Conservation (phyloP, 2,797 vertebrate genomes). For the Bovichtus diacanthus region DNA sequence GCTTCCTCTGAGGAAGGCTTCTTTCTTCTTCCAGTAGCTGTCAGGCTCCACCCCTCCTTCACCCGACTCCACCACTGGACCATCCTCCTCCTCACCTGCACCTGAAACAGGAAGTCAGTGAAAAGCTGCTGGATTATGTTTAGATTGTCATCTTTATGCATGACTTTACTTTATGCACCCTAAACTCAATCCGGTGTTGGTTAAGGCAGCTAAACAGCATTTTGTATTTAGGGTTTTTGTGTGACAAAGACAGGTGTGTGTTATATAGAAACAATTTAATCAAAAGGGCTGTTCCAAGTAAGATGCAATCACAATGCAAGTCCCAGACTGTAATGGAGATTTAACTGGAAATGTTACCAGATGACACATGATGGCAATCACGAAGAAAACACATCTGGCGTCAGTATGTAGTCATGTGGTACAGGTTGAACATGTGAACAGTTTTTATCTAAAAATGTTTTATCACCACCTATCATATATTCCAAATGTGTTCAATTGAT, state of each 20-base stretch:
- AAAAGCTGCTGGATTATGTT: background rate
- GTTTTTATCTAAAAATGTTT: no score
- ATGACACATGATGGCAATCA: conserved; percentile 41
- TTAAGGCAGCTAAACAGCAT: conserved; percentile 39
- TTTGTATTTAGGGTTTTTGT: background rate
- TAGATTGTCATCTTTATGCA: background rate
- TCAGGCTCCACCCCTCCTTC: conserved; percentile 71
- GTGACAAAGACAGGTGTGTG: conserved; percentile 9
- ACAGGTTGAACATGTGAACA: background rate
- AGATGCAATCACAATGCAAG: conserved; percentile 19
- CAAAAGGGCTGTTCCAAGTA: background rate
- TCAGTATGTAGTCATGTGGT: background rate
- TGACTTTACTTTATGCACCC: background rate
- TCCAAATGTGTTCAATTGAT: no score
- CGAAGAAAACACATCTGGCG: background rate
- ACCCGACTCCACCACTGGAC: conserved; percentile 75
- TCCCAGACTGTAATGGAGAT: background rate
- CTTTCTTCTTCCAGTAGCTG: conserved; percentile 87
- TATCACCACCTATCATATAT: no score
- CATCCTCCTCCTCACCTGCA: conserved; percentile 71
- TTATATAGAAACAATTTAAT: conserved; percentile 45
- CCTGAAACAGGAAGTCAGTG: conserved; percentile 16
- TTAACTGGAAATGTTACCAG: conserved; percentile 40
- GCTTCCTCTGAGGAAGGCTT: conserved; percentile 78
- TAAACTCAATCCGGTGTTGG: background rate